Conservation (phyloP, 37 sponge, comb jelly and placozoan genomes). For the Theonella swinhoei region DNA sequence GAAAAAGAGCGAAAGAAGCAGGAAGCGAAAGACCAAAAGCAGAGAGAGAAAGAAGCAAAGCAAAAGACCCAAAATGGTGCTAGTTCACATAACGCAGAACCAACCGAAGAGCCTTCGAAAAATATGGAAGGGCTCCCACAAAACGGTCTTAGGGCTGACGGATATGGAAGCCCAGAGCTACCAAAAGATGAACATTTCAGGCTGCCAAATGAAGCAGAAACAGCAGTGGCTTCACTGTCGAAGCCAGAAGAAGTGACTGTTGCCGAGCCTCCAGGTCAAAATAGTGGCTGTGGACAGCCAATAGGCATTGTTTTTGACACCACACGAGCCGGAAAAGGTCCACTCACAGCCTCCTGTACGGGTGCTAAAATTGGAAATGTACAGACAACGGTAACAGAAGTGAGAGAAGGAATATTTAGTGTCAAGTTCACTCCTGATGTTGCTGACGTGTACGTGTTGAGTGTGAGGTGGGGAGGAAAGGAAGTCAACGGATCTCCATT, state of each 20-base stretch:
- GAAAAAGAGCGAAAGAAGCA: background rate
- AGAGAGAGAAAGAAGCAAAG: background rate
- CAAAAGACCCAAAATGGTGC: too few species aligned
- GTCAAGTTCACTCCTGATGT: background rate
- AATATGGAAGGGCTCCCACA: background rate
- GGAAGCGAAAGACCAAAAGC: background rate
- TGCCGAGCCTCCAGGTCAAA: background rate
- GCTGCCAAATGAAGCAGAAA: background rate
- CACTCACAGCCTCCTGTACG: background rate
- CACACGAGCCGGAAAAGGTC: background rate
- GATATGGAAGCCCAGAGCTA: too few species aligned
- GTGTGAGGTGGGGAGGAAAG: background rate
- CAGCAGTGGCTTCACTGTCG: background rate
- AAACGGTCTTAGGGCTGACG: background rate
- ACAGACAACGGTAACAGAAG: background rate
- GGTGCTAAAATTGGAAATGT: background rate
- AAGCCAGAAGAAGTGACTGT: background rate
- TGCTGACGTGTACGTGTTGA: background rate
- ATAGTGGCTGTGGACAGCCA: background rate
- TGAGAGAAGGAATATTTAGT: background rate
- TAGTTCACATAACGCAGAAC: too few species aligned
- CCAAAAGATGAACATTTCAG: too few species aligned
- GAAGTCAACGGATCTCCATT: background rate
- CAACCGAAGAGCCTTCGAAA: too few species aligned
- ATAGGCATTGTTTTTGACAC: background rate